These are phyloP conservation scores for Vanessa cardui DNA, from an alignment of 2,888 invertebrate species.

Conservation along the genomic window DNA sequence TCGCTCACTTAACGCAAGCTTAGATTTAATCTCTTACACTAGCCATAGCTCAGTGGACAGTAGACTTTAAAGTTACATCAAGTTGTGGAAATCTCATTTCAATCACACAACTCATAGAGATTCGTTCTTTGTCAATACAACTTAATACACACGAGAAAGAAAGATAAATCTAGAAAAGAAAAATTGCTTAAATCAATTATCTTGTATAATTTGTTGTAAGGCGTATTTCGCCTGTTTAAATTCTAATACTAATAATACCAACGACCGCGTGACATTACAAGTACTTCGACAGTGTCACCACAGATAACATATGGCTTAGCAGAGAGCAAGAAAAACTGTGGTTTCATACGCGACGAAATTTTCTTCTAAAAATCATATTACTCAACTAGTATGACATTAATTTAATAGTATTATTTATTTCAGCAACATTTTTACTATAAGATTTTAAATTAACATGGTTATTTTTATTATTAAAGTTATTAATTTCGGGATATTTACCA, in stretches of 20 bases:
- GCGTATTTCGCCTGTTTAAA: conserved; percentile 11
- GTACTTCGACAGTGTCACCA: too few relatives aligned
- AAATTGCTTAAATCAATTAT: conserved; percentile 26
- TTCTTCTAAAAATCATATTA: not conserved
- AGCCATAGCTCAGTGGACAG: conserved; percentile 19
- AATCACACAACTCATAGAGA: conserved; percentile 56
- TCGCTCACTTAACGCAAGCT: not conserved
- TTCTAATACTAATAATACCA: conserved; percentile 3
- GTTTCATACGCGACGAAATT: not conserved
- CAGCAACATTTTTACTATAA: too few relatives aligned
- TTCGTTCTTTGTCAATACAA: conserved; percentile 51
- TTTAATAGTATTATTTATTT: not conserved
- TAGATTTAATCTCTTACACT: conserved; percentile 11
- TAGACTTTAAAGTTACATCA: conserved; percentile 12
- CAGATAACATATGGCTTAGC: not conserved
- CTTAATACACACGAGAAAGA: conserved; percentile 35
- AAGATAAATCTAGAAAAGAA: conserved; percentile 26
- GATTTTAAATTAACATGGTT: too few relatives aligned
- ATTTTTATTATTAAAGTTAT: too few relatives aligned
- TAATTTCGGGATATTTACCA: too few relatives aligned
- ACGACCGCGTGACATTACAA: not conserved
- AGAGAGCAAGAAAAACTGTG: not conserved
- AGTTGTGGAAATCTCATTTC: conserved; percentile 36
- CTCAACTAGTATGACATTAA: not conserved
- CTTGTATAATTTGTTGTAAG: conserved; percentile 20